These are phyloP conservation scores for Helleia helle DNA, from an alignment of 2,888 invertebrate species.

Conservation along the genomic window DNA sequence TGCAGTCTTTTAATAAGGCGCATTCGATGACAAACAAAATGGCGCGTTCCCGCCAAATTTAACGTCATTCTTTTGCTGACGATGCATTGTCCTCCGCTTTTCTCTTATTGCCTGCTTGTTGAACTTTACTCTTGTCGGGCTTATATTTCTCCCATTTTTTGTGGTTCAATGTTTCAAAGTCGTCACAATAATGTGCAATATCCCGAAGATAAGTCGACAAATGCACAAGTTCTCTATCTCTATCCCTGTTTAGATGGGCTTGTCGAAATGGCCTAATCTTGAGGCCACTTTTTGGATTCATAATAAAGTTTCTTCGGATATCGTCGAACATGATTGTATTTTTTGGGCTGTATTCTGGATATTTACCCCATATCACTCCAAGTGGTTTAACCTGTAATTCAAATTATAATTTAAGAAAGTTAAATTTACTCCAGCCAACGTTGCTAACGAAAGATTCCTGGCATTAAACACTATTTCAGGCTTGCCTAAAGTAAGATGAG, in stretches of 20 bases:
- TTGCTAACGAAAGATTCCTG: too few species aligned
- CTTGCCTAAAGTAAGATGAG: too few species aligned
- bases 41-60: constrained; percentile 6
- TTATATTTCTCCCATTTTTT: constrained; percentile 91
- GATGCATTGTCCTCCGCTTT: constrained; percentile 62
- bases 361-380: constrained; percentile 98
- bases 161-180: constrained; percentile 90
- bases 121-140: constrained; percentile 48
- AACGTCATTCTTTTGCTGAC: constrained; percentile 50
- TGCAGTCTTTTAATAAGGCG: constrained; percentile 12
- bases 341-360: constrained; percentile 87
- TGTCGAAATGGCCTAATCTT: constrained; percentile 92
- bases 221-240: constrained; percentile 87
- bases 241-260: constrained; percentile 89
- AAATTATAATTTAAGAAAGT: too few species aligned
- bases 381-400: constrained; percentile 87
- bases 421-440: too few species aligned
- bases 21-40: not conserved
- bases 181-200: constrained; percentile 85
- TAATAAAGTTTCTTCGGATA: constrained; percentile 94
- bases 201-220: constrained; percentile 87
- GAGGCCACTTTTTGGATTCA: constrained; percentile 96
- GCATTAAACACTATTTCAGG: too few species aligned
- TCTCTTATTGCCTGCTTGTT: constrained; percentile 52
- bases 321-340: constrained; percentile 99